phyloP scores from a whole-genome alignment of 2,797 vertebrate species.

The Darevskia mixta region DNA sequence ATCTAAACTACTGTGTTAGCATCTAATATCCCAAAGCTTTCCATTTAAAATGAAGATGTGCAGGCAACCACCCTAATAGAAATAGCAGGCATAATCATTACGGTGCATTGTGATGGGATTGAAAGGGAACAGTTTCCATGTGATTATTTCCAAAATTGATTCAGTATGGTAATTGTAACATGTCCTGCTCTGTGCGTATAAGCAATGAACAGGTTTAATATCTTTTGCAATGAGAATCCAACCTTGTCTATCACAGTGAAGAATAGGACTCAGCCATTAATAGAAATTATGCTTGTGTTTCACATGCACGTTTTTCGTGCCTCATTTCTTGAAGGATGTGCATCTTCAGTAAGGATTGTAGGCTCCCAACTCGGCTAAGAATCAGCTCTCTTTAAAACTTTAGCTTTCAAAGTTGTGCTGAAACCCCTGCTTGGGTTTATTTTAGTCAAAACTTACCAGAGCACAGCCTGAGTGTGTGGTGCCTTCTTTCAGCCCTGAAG shows the following conservation, averaged over 20 bases:
- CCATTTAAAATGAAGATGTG: conserved; percentile 4
- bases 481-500: not conserved
- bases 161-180: not conserved
- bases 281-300: fast-evolving
- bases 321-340: not conserved
- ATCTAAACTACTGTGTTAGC: not conserved
- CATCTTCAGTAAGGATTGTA: not conserved
- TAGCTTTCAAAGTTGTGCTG: not conserved
- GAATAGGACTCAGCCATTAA: not conserved
- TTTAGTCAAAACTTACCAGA: not conserved
- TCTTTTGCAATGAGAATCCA: not conserved
- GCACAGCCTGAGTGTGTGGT: not conserved
- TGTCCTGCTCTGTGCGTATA: not conserved
- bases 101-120: not conserved
- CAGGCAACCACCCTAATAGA: not conserved
- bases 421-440: not conserved
- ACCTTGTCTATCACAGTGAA: not conserved
- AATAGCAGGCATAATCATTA: not conserved
- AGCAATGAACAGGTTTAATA: not conserved
- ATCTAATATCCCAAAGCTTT: conserved; percentile 8
- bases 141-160: not conserved
- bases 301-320: not conserved
- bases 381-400: not conserved
- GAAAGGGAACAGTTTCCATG: conserved; percentile 4
- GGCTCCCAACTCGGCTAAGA: not conserved